These are phyloP conservation scores for Columba janthina DNA, from an alignment of 2,113 vertebrate genomes.

Conservation along the genomic window DNA sequence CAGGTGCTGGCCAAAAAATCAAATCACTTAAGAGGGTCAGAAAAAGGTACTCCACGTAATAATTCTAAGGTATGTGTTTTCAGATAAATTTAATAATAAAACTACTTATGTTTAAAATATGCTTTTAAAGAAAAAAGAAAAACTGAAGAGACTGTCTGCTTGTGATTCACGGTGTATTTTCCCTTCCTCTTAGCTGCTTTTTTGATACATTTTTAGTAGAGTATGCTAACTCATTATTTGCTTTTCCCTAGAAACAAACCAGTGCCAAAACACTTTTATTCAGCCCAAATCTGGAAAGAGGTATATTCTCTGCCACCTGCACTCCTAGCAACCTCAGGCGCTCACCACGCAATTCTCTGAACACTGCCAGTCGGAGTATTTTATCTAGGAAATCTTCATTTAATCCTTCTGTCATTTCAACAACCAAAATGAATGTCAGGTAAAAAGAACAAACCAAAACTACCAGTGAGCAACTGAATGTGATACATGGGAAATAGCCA, in stretches of 20 bases:
- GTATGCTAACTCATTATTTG: not conserved
- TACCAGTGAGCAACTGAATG: not conserved
- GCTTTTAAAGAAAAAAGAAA: not conserved
- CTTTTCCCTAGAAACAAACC: constrained; percentile 62
- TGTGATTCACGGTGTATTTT: not conserved
- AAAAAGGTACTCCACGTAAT: constrained; percentile 35
- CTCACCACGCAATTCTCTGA: constrained; percentile 41
- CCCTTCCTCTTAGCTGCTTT: not conserved
- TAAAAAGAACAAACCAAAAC: constrained; percentile 52
- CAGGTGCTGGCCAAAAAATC: constrained; percentile 68
- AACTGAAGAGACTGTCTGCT: not conserved
- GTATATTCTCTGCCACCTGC: not conserved
- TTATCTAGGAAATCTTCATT: constrained; percentile 64
- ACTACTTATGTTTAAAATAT: not conserved
- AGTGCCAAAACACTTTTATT: constrained; percentile 55
- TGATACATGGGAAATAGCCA: not conserved
- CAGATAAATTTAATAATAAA: not conserved
- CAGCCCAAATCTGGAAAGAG: constrained; percentile 75
- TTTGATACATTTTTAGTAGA: not conserved
- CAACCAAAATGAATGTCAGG: constrained; percentile 91
- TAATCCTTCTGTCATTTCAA: constrained; percentile 77
- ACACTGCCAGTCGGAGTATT: constrained; percentile 12
- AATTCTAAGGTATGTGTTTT: constrained; percentile 39
- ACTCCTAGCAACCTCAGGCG: constrained; percentile 54
- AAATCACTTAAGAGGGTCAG: not conserved